Evolutionary conservation across 2,113 vertebrate genomes (phyloP).

Genomic region (Hoplias malabaricus): DNA sequence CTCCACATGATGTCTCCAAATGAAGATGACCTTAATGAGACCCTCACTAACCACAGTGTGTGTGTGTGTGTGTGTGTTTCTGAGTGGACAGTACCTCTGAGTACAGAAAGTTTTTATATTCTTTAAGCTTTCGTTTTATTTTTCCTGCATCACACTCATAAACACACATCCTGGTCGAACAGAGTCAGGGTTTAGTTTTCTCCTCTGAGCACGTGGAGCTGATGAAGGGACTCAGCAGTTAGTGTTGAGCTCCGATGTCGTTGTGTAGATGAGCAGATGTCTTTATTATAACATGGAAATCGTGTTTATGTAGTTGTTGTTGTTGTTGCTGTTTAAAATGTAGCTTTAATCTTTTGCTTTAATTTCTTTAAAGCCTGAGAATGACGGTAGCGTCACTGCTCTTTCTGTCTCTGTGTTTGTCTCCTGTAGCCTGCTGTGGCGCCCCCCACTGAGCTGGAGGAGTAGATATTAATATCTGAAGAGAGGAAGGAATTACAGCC

Average conservation of each 20-base stretch:
- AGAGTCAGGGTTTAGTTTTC: too few relatives aligned
- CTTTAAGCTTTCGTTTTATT: too few relatives aligned
- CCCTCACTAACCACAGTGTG: background rate
- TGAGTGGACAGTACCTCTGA: background rate
- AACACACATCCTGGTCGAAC: too few relatives aligned
- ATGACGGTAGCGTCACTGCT: background rate
- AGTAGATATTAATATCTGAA: slow-evolving; percentile 44
- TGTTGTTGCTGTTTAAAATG: too few relatives aligned
- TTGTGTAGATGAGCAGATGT: too few relatives aligned
- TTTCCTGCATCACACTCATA: background rate
- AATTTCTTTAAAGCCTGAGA: background rate
- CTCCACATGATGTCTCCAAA: background rate
- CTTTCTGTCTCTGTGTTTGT: background rate
- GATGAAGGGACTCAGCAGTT: too few relatives aligned
- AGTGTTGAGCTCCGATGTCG: too few relatives aligned
- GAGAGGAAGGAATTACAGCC: slow-evolving; percentile 40
- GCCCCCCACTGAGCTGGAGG: slow-evolving; percentile 18
- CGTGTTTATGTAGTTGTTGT: too few relatives aligned
- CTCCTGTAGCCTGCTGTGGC: background rate
- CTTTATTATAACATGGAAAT: too few relatives aligned
- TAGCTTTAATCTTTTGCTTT: background rate
- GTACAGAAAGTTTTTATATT: background rate
- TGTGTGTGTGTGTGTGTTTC: background rate
- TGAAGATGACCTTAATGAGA: background rate
- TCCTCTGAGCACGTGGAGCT: too few relatives aligned